Conservation (phyloP, 2,113 vertebrate species). For the Smithornis capensis region DNA sequence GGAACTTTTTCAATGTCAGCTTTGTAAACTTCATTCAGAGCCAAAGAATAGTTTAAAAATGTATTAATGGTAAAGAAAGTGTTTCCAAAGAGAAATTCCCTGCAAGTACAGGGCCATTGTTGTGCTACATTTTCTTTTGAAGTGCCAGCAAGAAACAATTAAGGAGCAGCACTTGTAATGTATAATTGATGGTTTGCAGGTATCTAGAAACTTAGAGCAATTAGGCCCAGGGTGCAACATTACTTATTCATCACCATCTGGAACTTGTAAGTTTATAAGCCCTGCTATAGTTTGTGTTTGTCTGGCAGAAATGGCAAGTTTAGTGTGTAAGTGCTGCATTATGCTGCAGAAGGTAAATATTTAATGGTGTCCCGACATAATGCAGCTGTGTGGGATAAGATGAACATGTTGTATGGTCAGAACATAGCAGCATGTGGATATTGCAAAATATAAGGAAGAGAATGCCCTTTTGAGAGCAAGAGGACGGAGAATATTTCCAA, state of each 20-base stretch:
- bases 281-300: conserved; percentile 50
- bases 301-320: conserved; percentile 56
- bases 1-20: not conserved
- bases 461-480: not conserved
- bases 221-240: conserved; percentile 49
- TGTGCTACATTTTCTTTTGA: conserved; percentile 51
- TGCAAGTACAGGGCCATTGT: conserved; percentile 1
- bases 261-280: conserved; percentile 45
- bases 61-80: not conserved
- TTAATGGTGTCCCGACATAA: conserved; percentile 48
- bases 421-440: not conserved
- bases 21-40: not conserved
- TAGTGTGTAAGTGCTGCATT: conserved; percentile 33
- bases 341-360: conserved; percentile 66
- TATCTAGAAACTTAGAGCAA: conserved; percentile 62
- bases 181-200: conserved; percentile 65
- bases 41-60: not conserved
- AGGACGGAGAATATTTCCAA: not conserved
- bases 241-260: conserved; percentile 69
- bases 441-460: not conserved
- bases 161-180: conserved; percentile 55
- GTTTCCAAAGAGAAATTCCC: conserved; percentile 40
- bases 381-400: not conserved
- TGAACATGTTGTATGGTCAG: not conserved
- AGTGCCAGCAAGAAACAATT: conserved; percentile 62